phyloP scores from a whole-genome alignment of 2,888 invertebrate species.

The Oscheius sp. region DNA sequence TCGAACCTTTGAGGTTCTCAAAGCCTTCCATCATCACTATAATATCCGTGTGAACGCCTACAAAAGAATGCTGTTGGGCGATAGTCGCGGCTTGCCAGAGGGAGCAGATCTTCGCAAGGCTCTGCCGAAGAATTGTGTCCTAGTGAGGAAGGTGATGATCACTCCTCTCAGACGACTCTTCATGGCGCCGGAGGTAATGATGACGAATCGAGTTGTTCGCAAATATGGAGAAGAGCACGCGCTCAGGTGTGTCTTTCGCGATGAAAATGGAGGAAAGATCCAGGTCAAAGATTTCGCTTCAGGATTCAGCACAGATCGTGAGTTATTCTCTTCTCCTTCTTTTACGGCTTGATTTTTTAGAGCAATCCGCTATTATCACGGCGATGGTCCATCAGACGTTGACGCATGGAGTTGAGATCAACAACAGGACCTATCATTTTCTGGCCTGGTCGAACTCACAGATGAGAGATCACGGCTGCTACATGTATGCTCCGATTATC shows the following conservation, averaged over 20 bases:
- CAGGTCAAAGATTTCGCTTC: conserved; percentile 17
- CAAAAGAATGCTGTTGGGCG: conserved; percentile 30
- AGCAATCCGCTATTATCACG: conserved; percentile 42
- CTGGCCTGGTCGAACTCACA: conserved; percentile 69
- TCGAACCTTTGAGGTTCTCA: conserved; percentile 40
- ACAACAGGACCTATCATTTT: conserved; percentile 55
- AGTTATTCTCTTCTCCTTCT: neutral
- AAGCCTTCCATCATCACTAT: conserved; percentile 45
- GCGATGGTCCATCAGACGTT: conserved; percentile 47
- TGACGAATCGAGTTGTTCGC: conserved; percentile 64
- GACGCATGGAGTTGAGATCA: conserved; percentile 43
- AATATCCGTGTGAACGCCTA: conserved; percentile 30
- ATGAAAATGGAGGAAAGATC: conserved; percentile 12
- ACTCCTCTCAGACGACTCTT: conserved; percentile 50
- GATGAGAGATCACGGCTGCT: conserved; percentile 68
- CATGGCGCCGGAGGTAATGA: conserved; percentile 66
- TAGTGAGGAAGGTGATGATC: conserved; percentile 50
- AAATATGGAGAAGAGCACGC: conserved; percentile 62
- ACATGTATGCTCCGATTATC: conserved; percentile 51
- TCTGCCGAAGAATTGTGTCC: conserved; percentile 49
- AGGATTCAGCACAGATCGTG: conserved; percentile 8
- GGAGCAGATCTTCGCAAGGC: conserved; percentile 6
- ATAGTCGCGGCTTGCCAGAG: conserved; percentile 25
- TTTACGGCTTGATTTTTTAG: conserved; percentile 21
- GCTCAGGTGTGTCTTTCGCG: conserved; percentile 53